Evolutionary conservation across 2,113 vertebrate genomes (phyloP).

Genomic region (Rissa tridactyla): DNA sequence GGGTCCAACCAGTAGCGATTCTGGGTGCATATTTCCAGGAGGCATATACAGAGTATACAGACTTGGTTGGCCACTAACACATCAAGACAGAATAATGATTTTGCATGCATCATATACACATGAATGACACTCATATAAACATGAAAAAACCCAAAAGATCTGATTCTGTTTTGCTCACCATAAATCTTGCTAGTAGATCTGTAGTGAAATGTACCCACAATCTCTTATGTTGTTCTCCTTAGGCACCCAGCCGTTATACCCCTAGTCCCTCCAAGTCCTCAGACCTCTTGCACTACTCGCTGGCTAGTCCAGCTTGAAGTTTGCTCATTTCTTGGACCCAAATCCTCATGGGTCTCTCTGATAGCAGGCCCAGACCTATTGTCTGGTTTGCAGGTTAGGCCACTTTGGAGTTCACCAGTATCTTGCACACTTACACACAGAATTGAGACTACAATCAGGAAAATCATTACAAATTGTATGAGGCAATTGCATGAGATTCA

Average conservation of each 20-base stretch:
- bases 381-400: background rate
- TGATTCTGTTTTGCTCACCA: background rate
- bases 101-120: background rate
- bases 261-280: background rate
- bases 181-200: background rate
- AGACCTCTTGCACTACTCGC: background rate
- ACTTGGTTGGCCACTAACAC: background rate
- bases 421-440: background rate
- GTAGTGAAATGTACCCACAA: background rate
- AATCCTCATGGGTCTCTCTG: background rate
- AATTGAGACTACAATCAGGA: background rate
- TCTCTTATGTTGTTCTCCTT: background rate
- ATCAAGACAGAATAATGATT: background rate
- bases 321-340: background rate
- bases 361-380: background rate
- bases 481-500: too few species aligned
- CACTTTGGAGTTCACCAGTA: background rate
- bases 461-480: background rate
- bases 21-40: background rate
- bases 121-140: background rate
- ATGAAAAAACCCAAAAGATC: fast-evolving
- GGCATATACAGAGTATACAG: background rate
- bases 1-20: background rate
- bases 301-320: background rate
- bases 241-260: background rate